phyloP scores from a whole-genome alignment of 2,888 invertebrate genomes.

The Hemithea aestivaria region DNA sequence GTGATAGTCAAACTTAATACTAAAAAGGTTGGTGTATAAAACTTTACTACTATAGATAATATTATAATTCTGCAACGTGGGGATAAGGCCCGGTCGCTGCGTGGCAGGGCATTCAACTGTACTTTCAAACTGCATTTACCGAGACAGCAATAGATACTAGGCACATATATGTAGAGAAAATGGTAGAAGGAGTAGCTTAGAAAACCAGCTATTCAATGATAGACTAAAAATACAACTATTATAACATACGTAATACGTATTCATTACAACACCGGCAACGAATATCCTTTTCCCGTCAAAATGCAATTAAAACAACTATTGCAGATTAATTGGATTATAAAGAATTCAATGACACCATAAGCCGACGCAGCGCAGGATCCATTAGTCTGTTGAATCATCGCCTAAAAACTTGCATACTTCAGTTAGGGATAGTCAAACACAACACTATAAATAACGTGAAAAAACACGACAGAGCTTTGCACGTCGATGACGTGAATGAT shows the following conservation, averaged over 20 bases:
- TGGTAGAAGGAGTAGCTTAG: too few relatives aligned
- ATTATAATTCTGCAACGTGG: background rate
- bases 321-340: slow-evolving; percentile 30
- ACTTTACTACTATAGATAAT: too few relatives aligned
- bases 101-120: slow-evolving; percentile 41
- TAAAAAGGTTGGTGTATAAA: background rate
- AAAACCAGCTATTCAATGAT: slow-evolving; percentile 12
- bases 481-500: slow-evolving; percentile 63
- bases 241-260: too few relatives aligned
- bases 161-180: background rate
- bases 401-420: slow-evolving; percentile 50
- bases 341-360: slow-evolving; percentile 36
- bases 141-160: slow-evolving; percentile 32
- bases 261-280: slow-evolving; percentile 14
- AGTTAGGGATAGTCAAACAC: slow-evolving; percentile 50
- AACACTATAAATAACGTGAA: slow-evolving; percentile 54
- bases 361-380: slow-evolving; percentile 21
- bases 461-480: slow-evolving; percentile 49
- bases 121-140: slow-evolving; percentile 43
- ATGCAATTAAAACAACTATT: slow-evolving; percentile 33
- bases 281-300: slow-evolving; percentile 29
- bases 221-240: too few relatives aligned
- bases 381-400: slow-evolving; percentile 45
- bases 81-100: slow-evolving; percentile 23
- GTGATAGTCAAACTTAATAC: too few relatives aligned